Percentiles rank a stretch among this genome's conserved stretches.
Evolutionary conservation across 2,888 invertebrate genomes (phyloP).

Genomic region (Bombylius discolor): DNA sequence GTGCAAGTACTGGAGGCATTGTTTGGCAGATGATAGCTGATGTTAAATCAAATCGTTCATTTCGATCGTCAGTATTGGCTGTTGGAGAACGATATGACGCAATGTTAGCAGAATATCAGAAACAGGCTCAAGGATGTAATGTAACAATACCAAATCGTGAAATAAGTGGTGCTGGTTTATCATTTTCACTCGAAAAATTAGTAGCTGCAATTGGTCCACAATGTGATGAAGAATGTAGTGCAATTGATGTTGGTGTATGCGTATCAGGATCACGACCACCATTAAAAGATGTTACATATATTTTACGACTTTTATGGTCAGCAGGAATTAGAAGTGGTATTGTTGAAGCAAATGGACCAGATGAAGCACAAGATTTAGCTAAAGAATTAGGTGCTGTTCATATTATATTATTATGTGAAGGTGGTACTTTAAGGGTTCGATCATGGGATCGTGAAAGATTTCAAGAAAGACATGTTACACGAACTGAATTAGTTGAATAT

Average conservation of each 20-base stretch:
- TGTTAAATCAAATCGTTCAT: slow-evolving; percentile 29
- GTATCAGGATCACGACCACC: slow-evolving; percentile 47
- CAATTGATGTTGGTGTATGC: slow-evolving; percentile 54
- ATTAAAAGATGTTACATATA: slow-evolving; percentile 41
- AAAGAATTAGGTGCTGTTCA: slow-evolving; percentile 47
- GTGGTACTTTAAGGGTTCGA: slow-evolving; percentile 34
- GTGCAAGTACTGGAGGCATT: slow-evolving; percentile 42
- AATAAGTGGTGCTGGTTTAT: slow-evolving; percentile 61
- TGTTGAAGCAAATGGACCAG: slow-evolving; percentile 45
- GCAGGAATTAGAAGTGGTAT: slow-evolving; percentile 52
- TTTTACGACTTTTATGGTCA: slow-evolving; percentile 55
- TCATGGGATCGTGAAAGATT: slow-evolving; percentile 52
- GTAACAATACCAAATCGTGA: slow-evolving; percentile 25
- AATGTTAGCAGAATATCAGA: slow-evolving; percentile 57
- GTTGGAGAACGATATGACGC: slow-evolving; percentile 84
- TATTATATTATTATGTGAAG: slow-evolving; percentile 42
- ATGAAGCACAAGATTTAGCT: slow-evolving; percentile 53
- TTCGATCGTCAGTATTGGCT: slow-evolving; percentile 58
- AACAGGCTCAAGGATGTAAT: slow-evolving; percentile 33
- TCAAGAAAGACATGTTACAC: slow-evolving; percentile 49
- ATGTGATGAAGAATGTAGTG: slow-evolving; percentile 39
- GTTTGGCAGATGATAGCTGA: slow-evolving; percentile 44
- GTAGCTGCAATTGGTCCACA: slow-evolving; percentile 46
- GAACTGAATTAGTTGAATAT: slow-evolving; percentile 53
- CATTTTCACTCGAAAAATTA: slow-evolving; percentile 70